These are phyloP conservation scores for Vicugna pacos DNA, from an alignment of 2,113 vertebrate species.

Conservation along the genomic window DNA sequence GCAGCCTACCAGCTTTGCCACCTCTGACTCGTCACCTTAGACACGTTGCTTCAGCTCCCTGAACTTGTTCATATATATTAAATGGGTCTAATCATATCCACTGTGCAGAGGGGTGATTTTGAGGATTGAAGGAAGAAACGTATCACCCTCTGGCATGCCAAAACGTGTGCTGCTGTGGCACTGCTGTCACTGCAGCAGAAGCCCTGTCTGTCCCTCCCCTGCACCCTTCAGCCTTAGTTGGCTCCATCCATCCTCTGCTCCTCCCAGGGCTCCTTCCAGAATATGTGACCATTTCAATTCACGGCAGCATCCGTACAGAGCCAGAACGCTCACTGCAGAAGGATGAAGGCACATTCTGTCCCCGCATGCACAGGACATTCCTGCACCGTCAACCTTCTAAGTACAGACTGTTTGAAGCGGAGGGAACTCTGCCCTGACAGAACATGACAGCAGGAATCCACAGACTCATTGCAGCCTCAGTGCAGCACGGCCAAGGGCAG, in stretches of 20 bases:
- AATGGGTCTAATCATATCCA: background rate
- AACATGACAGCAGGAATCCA: background rate
- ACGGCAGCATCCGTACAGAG: background rate
- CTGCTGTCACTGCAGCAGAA: background rate
- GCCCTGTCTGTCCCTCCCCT: background rate
- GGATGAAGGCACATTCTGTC: background rate
- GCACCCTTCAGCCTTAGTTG: background rate
- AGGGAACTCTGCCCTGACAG: background rate
- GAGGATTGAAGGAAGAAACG: background rate
- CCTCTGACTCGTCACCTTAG: background rate
- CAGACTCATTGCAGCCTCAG: background rate
- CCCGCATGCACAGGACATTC: background rate
- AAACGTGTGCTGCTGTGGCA: rapidly evolving
- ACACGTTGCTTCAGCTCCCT: background rate
- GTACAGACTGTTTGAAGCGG: background rate
- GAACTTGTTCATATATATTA: background rate
- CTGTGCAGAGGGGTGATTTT: background rate
- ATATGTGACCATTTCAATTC: background rate
- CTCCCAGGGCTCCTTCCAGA: background rate
- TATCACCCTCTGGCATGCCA: background rate
- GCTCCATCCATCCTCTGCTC: too few species aligned
- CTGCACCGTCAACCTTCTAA: background rate
- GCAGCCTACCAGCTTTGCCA: background rate
- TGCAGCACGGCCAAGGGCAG: background rate
- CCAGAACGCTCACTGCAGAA: background rate